Evolutionary conservation across 2,113 vertebrate genomes (phyloP), one percentile per base, ranked within the genome.

Genomic region (Phodopus roborovskii): DNA sequence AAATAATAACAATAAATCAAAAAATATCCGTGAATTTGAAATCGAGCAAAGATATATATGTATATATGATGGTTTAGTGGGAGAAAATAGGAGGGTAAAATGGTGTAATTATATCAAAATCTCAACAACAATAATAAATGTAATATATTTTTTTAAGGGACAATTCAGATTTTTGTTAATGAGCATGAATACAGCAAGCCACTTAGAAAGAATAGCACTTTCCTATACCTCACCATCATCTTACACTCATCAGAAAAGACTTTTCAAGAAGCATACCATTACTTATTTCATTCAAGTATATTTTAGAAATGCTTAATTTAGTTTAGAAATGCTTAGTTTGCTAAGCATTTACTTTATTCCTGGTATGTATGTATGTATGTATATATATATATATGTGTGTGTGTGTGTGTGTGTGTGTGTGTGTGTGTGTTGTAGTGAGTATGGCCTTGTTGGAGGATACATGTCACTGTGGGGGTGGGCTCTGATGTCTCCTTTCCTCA

Each of bases 201-300:
- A 28, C 48, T 88, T 33, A 70, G 53, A 92, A 75, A 74, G 17
- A 74, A 5, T 78, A 45, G 82, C 50, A 30, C 1, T 39, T 83
- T 92, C 87, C 3, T 85, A 1, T 64, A 26, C 6, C 17, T 92
- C 53, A 7, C 19, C 58, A 58, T 50, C 58, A 81, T 45, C 39
- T 10, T 75, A 33, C 70, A 64, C 10, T 39, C 58, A 58, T 8
- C 56, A 58, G 5, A 20, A 39, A 58, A 79, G 19, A 68, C 60
- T 96, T 93, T 94, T 24, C 53, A 90, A 92, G 77, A 5, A 87
- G 91, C n/a, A 94, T 28, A 0, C 24, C n/a, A n/a, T 75, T 91
- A 50, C 4, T 71, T 88, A 68, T 62, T 7, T 91, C 70, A 30
- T 66, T 45, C 11, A 8, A 48, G 39, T 85, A 8, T 48, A 45